Base-by-base conservation (phyloP, 2,888 invertebrate genomes). In the Galerucella pusilla region DNA sequence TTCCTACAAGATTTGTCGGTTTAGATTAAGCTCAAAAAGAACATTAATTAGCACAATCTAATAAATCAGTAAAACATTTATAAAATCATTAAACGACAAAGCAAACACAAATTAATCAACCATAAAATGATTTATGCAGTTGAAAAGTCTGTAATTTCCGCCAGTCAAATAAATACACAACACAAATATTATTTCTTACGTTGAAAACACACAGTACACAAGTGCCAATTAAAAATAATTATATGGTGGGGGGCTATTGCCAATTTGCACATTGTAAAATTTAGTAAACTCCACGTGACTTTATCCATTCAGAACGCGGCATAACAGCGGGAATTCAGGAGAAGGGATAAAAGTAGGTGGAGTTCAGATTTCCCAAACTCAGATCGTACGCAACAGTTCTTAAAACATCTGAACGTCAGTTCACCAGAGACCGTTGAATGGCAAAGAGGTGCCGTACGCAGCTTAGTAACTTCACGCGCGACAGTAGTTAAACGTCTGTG, bases 261-360 rank as follows among this genome's bases (percentile, higher is more conserved):
- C 81, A 83, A 81, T 83, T 83, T 82, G 83, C 84, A 85, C 84
- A 83, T 85, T 85, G 85, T 84, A 82, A 81, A 84, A 82, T 84
- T 84, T 83, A 79, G 80, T 81, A 80, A 81, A 82, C 76, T 79
- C 79, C 85, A 85, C 85, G 85, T 85, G 85, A 85, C 84, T 83
- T 81, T 83, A 82, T 84, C 85, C 85, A 85, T 85, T 86, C 84
- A 85, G 80, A 79, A 81, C 82, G 82, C 81, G 80, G 83, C 81
- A 80, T 79, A 79, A 76, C 84, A 82, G 82, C 84, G 84, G 85
- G 80, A 84, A 76, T 81, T 84, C 85, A 63, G 63, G 63, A 76
- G 80, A 80, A 84, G 81, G 84, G 85, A 85, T 85, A 80, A 54
- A 45, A 73, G 74, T 76, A 83, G 86, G 87, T 84, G 86, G 86